Percentiles rank a stretch among this genome's conserved stretches.
Conservation (phyloP, 2,888 invertebrate genomes). For the Calliphora vomitoria region DNA sequence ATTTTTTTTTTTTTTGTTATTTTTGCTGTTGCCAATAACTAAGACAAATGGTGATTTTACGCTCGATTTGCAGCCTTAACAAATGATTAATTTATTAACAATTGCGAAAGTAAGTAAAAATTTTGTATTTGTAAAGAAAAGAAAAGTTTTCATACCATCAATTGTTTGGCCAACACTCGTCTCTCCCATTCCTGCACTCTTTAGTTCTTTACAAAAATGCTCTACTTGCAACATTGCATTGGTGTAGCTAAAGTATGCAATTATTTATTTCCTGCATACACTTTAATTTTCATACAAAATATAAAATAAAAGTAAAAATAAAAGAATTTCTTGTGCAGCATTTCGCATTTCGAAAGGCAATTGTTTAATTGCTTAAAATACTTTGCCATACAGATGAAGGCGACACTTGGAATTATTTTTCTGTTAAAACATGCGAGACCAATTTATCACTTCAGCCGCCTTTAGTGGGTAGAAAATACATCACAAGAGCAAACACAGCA, state of each 20-base stretch:
- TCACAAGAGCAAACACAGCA: constrained; percentile 46
- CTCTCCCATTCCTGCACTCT: background rate
- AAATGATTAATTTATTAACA: constrained; percentile 63
- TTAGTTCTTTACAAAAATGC: background rate
- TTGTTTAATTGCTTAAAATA: constrained; percentile 72
- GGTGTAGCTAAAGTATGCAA: constrained; percentile 64
- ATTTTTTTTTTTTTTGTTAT: background rate
- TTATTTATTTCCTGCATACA: constrained; percentile 70
- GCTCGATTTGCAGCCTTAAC: constrained; percentile 60
- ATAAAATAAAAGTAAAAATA: constrained; percentile 2
- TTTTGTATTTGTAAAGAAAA: constrained; percentile 45
- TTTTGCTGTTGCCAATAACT: constrained; percentile 21
- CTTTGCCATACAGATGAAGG: constrained; percentile 62
- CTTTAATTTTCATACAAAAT: constrained; percentile 58
- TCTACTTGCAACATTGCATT: constrained; percentile 41
- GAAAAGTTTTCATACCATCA: constrained; percentile 45
- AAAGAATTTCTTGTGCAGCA: constrained; percentile 25
- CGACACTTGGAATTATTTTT: constrained; percentile 70
- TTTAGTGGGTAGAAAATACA: constrained; percentile 61
- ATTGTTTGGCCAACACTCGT: background rate
- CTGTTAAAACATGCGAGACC: constrained; percentile 72
- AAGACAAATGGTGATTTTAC: constrained; percentile 60
- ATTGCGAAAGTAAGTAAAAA: constrained; percentile 27
- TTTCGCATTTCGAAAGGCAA: constrained; percentile 63
- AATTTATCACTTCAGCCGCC: constrained; percentile 72